Conservation (phyloP, 1,140 invertebrate species). For the Micrasema minimum region DNA sequence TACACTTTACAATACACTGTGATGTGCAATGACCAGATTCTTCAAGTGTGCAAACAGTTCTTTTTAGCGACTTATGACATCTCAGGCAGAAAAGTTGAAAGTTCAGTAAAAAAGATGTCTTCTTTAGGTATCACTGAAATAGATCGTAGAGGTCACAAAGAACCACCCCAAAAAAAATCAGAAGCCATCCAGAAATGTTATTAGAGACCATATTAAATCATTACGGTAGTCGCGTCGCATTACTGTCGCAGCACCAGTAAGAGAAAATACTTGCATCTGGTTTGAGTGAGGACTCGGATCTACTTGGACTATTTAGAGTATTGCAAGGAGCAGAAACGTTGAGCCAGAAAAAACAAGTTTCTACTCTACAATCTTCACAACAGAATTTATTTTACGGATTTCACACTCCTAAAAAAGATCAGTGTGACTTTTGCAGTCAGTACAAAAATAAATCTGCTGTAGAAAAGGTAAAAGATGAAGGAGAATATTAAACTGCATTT, state of each 20-base stretch:
- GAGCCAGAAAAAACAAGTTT: not conserved
- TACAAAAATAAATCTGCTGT: not conserved
- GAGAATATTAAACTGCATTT: not conserved
- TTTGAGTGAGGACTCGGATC: not conserved
- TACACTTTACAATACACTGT: not conserved
- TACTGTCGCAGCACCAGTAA: not conserved
- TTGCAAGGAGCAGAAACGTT: not conserved
- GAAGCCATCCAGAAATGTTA: not conserved
- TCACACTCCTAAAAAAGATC: not conserved
- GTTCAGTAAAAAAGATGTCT: conserved; percentile 1
- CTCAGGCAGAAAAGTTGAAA: conserved; percentile 8
- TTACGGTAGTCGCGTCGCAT: not conserved
- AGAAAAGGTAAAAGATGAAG: not conserved
- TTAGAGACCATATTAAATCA: conserved; percentile 9
- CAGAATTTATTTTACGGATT: too few species aligned
- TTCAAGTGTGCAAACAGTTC: conserved; percentile 12
- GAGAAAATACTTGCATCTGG: not conserved
- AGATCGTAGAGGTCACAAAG: conserved; percentile 3
- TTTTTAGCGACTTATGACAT: conserved; percentile 1
- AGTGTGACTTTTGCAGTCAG: not conserved
- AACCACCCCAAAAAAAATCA: conserved; percentile 1
- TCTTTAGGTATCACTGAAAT: not conserved
- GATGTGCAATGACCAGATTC: not conserved
- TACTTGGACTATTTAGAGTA: not conserved
- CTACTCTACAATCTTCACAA: too few species aligned